phyloP scores from a whole-genome alignment of 2,888 invertebrate genomes.

The Elysia crispata region DNA sequence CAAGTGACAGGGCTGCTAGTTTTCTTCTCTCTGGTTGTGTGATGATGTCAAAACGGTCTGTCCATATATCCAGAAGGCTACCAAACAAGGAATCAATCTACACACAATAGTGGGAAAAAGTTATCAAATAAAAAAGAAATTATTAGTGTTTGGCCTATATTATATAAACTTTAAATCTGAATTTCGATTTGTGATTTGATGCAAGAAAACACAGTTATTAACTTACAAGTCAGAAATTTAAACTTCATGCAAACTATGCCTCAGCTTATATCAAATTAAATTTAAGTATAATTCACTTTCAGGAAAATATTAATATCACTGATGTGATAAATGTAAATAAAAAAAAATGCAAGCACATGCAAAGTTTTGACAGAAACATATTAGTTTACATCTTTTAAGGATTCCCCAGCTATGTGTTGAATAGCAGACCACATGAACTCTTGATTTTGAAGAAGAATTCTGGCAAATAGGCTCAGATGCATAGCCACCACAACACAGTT shows the following conservation, averaged over 20 bases:
- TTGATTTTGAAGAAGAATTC: conserved; percentile 82
- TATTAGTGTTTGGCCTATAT: background rate
- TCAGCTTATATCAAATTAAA: too few relatives aligned
- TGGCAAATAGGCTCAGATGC: conserved; percentile 87
- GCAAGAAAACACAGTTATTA: too few relatives aligned
- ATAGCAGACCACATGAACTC: conserved; percentile 72
- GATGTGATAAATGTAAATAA: too few relatives aligned
- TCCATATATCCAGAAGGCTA: conserved; percentile 84
- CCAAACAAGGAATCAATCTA: conserved; percentile 66
- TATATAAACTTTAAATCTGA: too few relatives aligned
- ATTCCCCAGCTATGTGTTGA: conserved; percentile 66
- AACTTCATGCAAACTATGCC: too few relatives aligned
- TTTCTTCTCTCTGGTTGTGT: conserved; percentile 90
- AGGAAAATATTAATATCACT: too few relatives aligned
- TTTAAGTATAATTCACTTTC: too few relatives aligned
- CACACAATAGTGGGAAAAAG: too few relatives aligned
- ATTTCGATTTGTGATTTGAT: too few relatives aligned
- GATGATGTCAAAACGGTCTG: conserved; percentile 87
- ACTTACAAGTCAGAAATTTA: too few relatives aligned
- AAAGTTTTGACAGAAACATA: too few relatives aligned
- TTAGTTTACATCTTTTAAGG: conserved; percentile 71
- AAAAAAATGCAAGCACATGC: too few relatives aligned
- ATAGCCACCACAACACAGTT: conserved; percentile 83
- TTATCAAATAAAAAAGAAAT: background rate
- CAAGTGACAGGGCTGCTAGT: conserved; percentile 84